Base-by-base conservation (phyloP, 2,113 vertebrate genomes). In the Narcine bancroftii region DNA sequence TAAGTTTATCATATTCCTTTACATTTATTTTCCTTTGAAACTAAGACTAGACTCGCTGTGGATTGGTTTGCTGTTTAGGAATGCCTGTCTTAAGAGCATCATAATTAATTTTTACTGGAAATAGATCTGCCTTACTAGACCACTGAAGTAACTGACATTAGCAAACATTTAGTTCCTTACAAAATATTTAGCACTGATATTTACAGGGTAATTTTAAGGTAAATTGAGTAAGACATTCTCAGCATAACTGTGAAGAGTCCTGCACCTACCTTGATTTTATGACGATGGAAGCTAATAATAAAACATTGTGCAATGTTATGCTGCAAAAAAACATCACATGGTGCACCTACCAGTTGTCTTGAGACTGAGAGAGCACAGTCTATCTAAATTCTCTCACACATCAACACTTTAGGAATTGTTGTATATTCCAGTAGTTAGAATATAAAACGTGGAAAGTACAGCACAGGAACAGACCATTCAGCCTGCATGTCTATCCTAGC, bases 171-270 rank as follows among this genome's bases (percentile, higher is more conserved):
- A 36, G 83, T 21, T 87, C 83, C 53, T 29, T 6, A 15, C 33
- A 87, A 63, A n/a, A 87, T 63, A n/a, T 87, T 63, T 87, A 87
- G n/a, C 83, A 87, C 7, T 9, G n/a, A 4, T 33, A 63, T 63
- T 87, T 4, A 60, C 83, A 87, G 56, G 17, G 53, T 60, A 87
- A 87, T 87, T 21, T 87, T n/a, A 87, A 50, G 53, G 83, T 63
- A 87, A 36, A 29, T 63, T 87, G 33, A 63, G 33, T 87, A n/a
- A 33, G 53, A n/a, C 36, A 29, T 5, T 60, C 50, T 33, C 50
- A 87, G 11, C 26, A 11, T 53, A 87, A 87, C 3, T 60, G 81
- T n/a, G 53, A 29, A 87, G 33, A 56, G 24, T 17, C 17, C 53
- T 87, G 81, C 17, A 33, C 81, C 50, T 19, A 15, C 53, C 53